Percentiles rank a stretch among this genome's conserved stretches.
These are phyloP conservation scores for Heliconius ethilla DNA, from an alignment of 2,888 invertebrate species.

Conservation along the genomic window DNA sequence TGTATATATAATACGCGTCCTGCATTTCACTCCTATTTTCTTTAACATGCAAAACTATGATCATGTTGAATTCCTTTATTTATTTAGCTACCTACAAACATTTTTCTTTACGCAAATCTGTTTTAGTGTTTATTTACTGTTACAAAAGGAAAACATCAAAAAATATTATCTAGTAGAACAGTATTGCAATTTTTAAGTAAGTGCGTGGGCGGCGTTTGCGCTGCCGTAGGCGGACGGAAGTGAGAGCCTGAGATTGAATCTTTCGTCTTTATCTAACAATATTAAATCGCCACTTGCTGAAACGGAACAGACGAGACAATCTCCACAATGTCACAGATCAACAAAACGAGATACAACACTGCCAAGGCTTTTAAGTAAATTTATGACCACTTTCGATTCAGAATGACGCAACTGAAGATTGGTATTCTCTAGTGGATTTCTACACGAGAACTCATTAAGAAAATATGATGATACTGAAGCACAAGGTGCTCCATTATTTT, in stretches of 20 bases:
- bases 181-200: constrained; percentile 73
- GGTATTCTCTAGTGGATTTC: constrained; percentile 55
- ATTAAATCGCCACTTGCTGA: constrained; percentile 54
- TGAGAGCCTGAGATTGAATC: constrained; percentile 72
- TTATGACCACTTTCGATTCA: constrained; percentile 77
- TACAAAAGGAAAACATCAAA: constrained; percentile 36
- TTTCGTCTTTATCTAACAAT: constrained; percentile 70
- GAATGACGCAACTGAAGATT: constrained; percentile 69
- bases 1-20: not conserved
- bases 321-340: constrained; percentile 73
- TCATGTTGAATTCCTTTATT: not conserved
- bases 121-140: not conserved
- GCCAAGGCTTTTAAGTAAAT: constrained; percentile 69
- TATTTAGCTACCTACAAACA: too few relatives aligned
- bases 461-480: constrained; percentile 59
- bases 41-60: not conserved
- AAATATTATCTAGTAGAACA: constrained; percentile 61
- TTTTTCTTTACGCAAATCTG: not conserved
- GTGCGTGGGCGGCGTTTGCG: constrained; percentile 71
- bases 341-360: constrained; percentile 64
- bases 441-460: constrained; percentile 59
- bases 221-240: constrained; percentile 79
- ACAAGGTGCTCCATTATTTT: constrained; percentile 52
- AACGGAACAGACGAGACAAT: constrained; percentile 61
- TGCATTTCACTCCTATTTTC: not conserved